Evolutionary conservation across 2,888 invertebrate species (phyloP).

Genomic region (Euplexia lucipara): DNA sequence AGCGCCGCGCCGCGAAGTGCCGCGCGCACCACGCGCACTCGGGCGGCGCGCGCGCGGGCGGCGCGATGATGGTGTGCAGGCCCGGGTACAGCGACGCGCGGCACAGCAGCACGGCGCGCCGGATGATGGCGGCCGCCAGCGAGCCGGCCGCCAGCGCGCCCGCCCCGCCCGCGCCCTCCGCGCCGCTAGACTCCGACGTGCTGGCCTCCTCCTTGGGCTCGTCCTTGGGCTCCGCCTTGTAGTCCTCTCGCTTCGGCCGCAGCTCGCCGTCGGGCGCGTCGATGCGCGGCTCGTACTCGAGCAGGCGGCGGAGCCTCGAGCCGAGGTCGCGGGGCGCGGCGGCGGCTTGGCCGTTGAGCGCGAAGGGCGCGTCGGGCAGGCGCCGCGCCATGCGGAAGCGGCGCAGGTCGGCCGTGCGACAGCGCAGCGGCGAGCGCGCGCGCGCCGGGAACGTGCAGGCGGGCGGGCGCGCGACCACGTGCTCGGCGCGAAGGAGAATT

Average conservation of each 20-base stretch:
- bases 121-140: conserved; percentile 85
- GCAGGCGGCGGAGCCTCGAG: conserved; percentile 70
- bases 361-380: conserved; percentile 32
- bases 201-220: conserved; percentile 45
- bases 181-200: conserved; percentile 50
- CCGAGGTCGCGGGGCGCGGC: conserved; percentile 54
- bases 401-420: conserved; percentile 63
- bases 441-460: conserved; percentile 36
- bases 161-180: conserved; percentile 46
- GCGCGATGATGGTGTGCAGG: conserved; percentile 91
- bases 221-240: conserved; percentile 37
- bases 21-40: conserved; percentile 81
- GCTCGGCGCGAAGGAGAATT: conserved; percentile 80
- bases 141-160: conserved; percentile 66
- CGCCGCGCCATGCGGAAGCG: conserved; percentile 65
- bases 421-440: conserved; percentile 29
- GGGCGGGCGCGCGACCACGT: conserved; percentile 72
- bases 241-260: conserved; percentile 40
- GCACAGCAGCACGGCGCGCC: conserved; percentile 86
- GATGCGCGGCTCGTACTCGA: conserved; percentile 64
- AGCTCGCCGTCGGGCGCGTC: conserved; percentile 32
- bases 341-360: conserved; percentile 42
- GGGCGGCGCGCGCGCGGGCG: conserved; percentile 58
- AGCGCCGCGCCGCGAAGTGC: conserved; percentile 76
- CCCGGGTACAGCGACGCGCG: conserved; percentile 90